phyloP scores from a whole-genome alignment of 2,888 invertebrate species.

The Chamaedrilus cognettii region DNA sequence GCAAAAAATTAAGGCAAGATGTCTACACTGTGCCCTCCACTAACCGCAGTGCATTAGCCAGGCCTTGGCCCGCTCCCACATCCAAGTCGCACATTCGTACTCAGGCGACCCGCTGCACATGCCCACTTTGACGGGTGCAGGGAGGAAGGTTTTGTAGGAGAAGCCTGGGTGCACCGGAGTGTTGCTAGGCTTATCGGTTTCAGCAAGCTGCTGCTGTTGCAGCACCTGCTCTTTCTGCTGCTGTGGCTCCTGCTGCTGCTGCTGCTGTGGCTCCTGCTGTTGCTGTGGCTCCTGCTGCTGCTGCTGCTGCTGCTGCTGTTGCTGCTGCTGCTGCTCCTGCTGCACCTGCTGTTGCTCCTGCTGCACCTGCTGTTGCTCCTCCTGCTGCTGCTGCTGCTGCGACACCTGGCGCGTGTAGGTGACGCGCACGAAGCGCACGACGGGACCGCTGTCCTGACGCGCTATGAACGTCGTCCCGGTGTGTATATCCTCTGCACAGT shows the following conservation, averaged over 20 bases:
- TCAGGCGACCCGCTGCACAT: slow-evolving; percentile 41
- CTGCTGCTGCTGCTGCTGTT: too few species aligned
- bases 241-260: not conserved
- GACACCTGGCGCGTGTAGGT: slow-evolving; percentile 27
- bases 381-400: not conserved
- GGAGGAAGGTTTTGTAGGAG: slow-evolving; percentile 40
- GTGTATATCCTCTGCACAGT: slow-evolving; percentile 37
- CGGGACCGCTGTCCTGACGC: slow-evolving; percentile 35
- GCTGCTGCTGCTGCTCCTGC: too few species aligned
- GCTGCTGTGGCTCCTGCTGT: not conserved
- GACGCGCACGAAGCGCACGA: slow-evolving; percentile 36
- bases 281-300: too few species aligned
- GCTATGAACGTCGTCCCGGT: slow-evolving; percentile 40
- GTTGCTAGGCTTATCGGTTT: slow-evolving; percentile 28
- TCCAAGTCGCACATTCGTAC: slow-evolving; percentile 36
- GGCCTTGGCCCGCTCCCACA: slow-evolving; percentile 38
- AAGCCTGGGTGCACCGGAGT: slow-evolving; percentile 41
- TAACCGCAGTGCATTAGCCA: slow-evolving; percentile 39
- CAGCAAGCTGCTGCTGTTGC: too few species aligned
- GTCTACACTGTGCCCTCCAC: not conserved
- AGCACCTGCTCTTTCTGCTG: too few species aligned
- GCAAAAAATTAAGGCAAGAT: too few species aligned
- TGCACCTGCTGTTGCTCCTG: too few species aligned
- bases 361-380: too few species aligned
- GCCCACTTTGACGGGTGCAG: slow-evolving; percentile 38